These are phyloP conservation scores for Cyclopterus lumpus DNA, from an alignment of 2,797 vertebrate genomes.

Conservation along the genomic window DNA sequence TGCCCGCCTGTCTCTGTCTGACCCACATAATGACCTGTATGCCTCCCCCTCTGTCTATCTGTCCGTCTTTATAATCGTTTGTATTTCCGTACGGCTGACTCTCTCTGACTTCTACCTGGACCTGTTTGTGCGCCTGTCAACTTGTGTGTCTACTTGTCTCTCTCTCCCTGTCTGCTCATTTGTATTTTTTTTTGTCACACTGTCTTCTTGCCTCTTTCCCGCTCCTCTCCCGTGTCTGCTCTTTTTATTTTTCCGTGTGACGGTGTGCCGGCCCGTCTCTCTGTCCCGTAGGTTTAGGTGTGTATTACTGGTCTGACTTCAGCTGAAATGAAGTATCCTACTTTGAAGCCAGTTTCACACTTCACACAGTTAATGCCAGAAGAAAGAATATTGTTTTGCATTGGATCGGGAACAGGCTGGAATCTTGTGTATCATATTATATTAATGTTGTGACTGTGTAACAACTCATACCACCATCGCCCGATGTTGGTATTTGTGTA, in stretches of 20 bases:
- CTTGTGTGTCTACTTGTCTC: constrained; percentile 23
- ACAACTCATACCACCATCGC: constrained; percentile 4
- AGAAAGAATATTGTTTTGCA: constrained; percentile 12
- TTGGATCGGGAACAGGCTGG: neutral
- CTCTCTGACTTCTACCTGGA: constrained; percentile 30
- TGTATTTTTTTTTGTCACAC: constrained; percentile 35
- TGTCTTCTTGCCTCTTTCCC: constrained; percentile 25
- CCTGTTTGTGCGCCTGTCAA: constrained; percentile 53
- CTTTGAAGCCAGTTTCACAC: constrained; percentile 11
- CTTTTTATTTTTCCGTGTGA: constrained; percentile 24
- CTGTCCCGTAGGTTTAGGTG: constrained; percentile 22
- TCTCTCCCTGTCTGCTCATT: constrained; percentile 33
- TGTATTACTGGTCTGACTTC: constrained; percentile 15
- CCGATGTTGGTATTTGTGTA: neutral
- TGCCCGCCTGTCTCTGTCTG: constrained; percentile 43
- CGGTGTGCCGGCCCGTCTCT: constrained; percentile 24
- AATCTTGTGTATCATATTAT: neutral
- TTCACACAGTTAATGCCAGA: constrained; percentile 15
- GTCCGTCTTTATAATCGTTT: constrained; percentile 33
- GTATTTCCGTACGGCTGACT: constrained; percentile 28
- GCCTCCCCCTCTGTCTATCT: constrained; percentile 21
- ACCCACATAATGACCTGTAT: constrained; percentile 53
- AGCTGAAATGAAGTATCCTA: constrained; percentile 2
- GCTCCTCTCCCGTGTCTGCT: constrained; percentile 1
- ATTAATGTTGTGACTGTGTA: constrained; percentile 3